A percentile compares a stretch with the other conserved stretches of the same genome.
Evolutionary conservation across 2,888 invertebrate genomes (phyloP).

Genomic region (Crioceris asparagi): DNA sequence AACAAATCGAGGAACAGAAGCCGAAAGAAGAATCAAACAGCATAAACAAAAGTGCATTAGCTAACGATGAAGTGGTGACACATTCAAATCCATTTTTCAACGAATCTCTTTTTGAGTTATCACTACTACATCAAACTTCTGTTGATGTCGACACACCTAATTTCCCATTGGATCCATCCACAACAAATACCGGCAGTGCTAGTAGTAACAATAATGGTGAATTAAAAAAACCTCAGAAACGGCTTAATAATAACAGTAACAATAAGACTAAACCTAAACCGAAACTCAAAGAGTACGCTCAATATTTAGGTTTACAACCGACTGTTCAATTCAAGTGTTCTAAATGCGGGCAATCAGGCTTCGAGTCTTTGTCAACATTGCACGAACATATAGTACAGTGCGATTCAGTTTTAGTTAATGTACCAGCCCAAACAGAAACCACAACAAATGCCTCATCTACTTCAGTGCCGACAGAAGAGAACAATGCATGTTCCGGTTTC

Average conservation of each 20-base stretch:
- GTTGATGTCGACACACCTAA: slow-evolving; percentile 12
- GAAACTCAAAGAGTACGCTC: slow-evolving; percentile 49
- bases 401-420: slow-evolving; percentile 26
- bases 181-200: slow-evolving; percentile 12
- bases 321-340: slow-evolving; percentile 63
- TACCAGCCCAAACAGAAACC: too few species aligned
- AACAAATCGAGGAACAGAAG: slow-evolving; percentile 7
- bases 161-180: slow-evolving; percentile 6
- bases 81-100: slow-evolving; percentile 37
- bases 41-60: slow-evolving; percentile 6
- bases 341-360: slow-evolving; percentile 59
- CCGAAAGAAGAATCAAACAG: background rate
- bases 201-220: slow-evolving; percentile 3
- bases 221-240: slow-evolving; percentile 12
- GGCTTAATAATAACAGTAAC: too few species aligned
- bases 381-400: slow-evolving; percentile 61
- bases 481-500: slow-evolving; percentile 43
- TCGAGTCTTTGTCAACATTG: slow-evolving; percentile 52
- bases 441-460: too few species aligned
- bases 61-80: slow-evolving; percentile 8
- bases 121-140: slow-evolving; percentile 25
- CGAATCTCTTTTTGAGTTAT: slow-evolving; percentile 35
- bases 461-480: slow-evolving; percentile 25
- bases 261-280: slow-evolving; percentile 29
- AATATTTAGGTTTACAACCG: slow-evolving; percentile 60